Evolutionary conservation across 2,888 invertebrate genomes (phyloP), one percentile per base, ranked within the genome.

Genomic region (Drosophila ezoana): DNA sequence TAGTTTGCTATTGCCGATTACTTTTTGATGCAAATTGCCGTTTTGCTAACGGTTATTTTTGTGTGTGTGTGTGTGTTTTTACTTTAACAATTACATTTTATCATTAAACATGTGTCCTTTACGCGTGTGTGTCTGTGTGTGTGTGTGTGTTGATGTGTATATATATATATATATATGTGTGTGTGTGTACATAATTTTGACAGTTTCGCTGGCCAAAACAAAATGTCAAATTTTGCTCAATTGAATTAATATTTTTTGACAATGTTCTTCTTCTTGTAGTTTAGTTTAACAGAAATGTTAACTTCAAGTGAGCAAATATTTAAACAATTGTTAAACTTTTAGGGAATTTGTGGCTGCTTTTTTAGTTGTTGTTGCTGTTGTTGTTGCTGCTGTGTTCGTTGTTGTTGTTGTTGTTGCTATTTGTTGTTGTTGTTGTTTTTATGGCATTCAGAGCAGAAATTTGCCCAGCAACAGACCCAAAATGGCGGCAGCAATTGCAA

Each of bases 391-490:
- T 53, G 32, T 60, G 35, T 59, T 68, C 47, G 71, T 61, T 73
- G 58, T 38, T 64, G 37, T 23, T 48, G 38, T 11, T 48, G 16
- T 3, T 41, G 10, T 6, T 47, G 47, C 23, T 38, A 45, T 16
- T 40, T 60, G 53, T 13, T 63, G 67, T 45, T 74, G 64, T 37
- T 62, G 51, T 35, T 63, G 38, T 48, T 43, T 37, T 90, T 84
- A 83, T 87, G 83, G 87, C 91, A 93, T 95, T 96, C 95, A 96
- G 94, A 96, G 95, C 93, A 96, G 93, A 93, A 95, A 96, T 93
- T 96, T 96, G 92, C 96, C 96, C 92, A 96, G 93, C 92, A 96
- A 93, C 91, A 96, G 94, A 91, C 96, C 96, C 91, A 96, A 92
- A 79, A 96, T 91, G 81, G 95, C 95, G 93, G 95, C 94, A 87